Evolutionary conservation across 2,113 vertebrate species (phyloP).

Genomic region (Thermophis baileyi): DNA sequence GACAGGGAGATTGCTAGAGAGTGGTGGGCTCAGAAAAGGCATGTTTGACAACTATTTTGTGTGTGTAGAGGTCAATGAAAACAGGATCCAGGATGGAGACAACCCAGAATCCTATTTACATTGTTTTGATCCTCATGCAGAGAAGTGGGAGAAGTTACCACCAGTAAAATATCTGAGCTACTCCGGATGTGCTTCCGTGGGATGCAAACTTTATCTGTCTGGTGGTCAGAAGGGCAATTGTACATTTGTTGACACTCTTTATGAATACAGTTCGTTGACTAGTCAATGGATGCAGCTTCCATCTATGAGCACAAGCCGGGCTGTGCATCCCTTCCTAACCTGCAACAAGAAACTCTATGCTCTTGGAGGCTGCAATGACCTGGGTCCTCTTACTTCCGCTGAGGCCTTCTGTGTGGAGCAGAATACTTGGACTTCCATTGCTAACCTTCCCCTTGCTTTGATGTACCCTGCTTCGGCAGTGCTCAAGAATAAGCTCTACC

Average conservation of each 20-base stretch:
- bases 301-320: slow-evolving; percentile 67
- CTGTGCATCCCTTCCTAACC: slow-evolving; percentile 74
- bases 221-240: slow-evolving; percentile 74
- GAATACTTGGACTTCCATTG: slow-evolving; percentile 55
- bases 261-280: slow-evolving; percentile 73
- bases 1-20: slow-evolving; percentile 65
- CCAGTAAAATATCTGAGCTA: slow-evolving; percentile 72
- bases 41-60: slow-evolving; percentile 82
- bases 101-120: slow-evolving; percentile 69
- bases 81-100: slow-evolving; percentile 64
- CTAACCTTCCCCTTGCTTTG: slow-evolving; percentile 68
- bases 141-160: slow-evolving; percentile 78
- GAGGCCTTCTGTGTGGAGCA: slow-evolving; percentile 68
- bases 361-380: slow-evolving; percentile 74
- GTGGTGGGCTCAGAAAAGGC: slow-evolving; percentile 72
- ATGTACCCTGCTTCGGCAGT: slow-evolving; percentile 75
- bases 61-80: slow-evolving; percentile 74
- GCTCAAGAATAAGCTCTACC: slow-evolving; percentile 72
- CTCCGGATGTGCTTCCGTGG: slow-evolving; percentile 73
- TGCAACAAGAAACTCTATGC: slow-evolving; percentile 72
- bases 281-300: slow-evolving; percentile 73
- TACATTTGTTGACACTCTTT: slow-evolving; percentile 70
- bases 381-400: slow-evolving; percentile 70
- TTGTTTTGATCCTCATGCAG: slow-evolving; percentile 78
- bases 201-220: slow-evolving; percentile 73